Evolutionary conservation across 2,797 vertebrate genomes (phyloP), one percentile per base, ranked within the genome.

Genomic region (Miichthys miiuy): DNA sequence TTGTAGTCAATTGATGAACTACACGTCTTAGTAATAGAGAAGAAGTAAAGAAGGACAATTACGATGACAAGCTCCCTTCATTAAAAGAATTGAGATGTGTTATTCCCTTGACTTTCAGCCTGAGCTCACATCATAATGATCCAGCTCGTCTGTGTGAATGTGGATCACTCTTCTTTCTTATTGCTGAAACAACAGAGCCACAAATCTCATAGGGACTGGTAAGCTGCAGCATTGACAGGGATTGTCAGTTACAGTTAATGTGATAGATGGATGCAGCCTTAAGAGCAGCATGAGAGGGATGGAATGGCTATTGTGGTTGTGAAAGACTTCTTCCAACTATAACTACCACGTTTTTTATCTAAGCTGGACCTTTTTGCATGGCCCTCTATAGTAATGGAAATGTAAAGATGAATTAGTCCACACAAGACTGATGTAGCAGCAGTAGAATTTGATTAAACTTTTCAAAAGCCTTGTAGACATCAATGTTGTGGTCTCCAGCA

Each of bases 1-100:
- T 75, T 84, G 70, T 72, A 81, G 83, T 77, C 17, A 2, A 30
- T 62, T 80, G 67, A 86, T 85, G 60, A 83, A 79, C 70, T 67
- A 13, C 27, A 20, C 55, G 75, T 83, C 78, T 72, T 77, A 77
- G 79, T 79, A 82, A 83, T 55, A 64, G 47, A 77, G 41, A 80
- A 48, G 82, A 90, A 79, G 80, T 73, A 72, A 90, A 84, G 84
- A 75, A 72, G 78, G 64, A 62, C 80, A 89, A 88, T 91, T 90
- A 88, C 82, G 87, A 80, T 83, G 79, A 91, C 86, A 86, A 87
- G 82, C 78, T 77, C 54, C 70, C 68, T 74, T 87, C 81, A 87
- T 89, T 92, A 91, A 88, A 85, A 62, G 63, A 72, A 66, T 14
- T 13, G 55, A 86, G 74, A 81, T 14, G 30, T 23, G 72, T 47